These are phyloP conservation scores for Perca fluviatilis DNA, from an alignment of 2,113 vertebrate species.

Conservation along the genomic window DNA sequence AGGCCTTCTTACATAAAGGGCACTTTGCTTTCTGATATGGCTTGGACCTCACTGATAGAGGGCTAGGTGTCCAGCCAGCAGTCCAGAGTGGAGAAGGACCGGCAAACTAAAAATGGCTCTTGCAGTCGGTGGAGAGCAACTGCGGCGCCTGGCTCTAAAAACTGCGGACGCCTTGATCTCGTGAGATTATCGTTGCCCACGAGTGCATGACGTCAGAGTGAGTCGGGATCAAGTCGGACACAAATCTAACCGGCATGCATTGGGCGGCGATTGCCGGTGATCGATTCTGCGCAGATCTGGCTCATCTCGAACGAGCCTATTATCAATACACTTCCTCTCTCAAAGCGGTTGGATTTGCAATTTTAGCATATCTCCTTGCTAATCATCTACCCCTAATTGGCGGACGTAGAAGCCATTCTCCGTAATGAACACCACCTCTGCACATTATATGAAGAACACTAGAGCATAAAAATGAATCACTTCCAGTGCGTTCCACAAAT, in stretches of 20 bases:
- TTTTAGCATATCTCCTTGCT: conserved; percentile 44
- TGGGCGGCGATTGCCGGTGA: too few relatives aligned
- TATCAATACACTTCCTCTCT: conserved; percentile 36
- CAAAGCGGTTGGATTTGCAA: conserved; percentile 50
- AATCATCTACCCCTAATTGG: conserved; percentile 52
- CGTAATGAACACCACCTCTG: conserved; percentile 44
- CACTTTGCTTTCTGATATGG: neutral
- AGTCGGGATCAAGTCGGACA: too few relatives aligned
- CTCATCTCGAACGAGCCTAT: too few relatives aligned
- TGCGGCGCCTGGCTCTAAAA: too few relatives aligned
- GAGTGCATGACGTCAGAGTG: too few relatives aligned
- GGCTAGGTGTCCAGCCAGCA: neutral
- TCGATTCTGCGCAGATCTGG: too few relatives aligned
- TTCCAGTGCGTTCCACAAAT: conserved; percentile 27
- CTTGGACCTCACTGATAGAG: neutral
- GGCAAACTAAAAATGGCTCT: neutral
- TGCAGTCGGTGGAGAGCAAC: too few relatives aligned
- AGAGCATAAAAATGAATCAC: conserved; percentile 52
- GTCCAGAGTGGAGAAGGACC: neutral
- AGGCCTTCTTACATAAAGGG: neutral
- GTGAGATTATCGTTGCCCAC: too few relatives aligned
- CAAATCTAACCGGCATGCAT: too few relatives aligned
- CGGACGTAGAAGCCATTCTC: conserved; percentile 28
- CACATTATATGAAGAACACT: conserved; percentile 50
- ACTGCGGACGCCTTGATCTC: too few relatives aligned